phyloP scores from a whole-genome alignment of 2,113 vertebrate species.

The Saimiri boliviensis region DNA sequence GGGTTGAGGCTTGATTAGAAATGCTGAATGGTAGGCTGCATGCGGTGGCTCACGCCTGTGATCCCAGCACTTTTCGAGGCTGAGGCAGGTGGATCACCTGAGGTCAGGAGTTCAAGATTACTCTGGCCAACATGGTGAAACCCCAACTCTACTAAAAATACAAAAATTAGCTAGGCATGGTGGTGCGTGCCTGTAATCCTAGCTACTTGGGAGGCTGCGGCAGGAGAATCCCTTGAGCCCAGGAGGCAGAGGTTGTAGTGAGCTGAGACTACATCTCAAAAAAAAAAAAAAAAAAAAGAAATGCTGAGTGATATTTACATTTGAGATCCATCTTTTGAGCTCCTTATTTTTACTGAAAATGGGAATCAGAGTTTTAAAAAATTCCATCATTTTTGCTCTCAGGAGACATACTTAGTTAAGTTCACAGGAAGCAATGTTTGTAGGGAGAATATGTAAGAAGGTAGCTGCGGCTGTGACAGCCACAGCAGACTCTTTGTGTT shows the following conservation, averaged over 20 bases:
- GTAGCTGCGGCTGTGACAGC: neutral
- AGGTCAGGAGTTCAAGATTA: too few species aligned
- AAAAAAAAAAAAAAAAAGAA: neutral
- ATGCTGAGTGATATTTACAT: slow-evolving; percentile 37
- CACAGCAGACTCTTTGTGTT: neutral
- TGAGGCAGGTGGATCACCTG: too few species aligned
- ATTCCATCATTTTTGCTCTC: slow-evolving; percentile 12
- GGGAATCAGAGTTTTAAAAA: slow-evolving; percentile 37
- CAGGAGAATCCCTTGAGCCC: too few species aligned
- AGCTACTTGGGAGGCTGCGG: too few species aligned
- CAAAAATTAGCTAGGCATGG: too few species aligned
- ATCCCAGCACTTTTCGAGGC: too few species aligned
- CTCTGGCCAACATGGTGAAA: too few species aligned
- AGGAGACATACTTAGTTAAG: slow-evolving; percentile 18
- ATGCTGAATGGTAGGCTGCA: neutral
- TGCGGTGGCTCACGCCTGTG: too few species aligned
- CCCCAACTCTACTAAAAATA: too few species aligned
- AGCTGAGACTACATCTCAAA: too few species aligned
- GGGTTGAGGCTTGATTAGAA: slow-evolving; percentile 32
- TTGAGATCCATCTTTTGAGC: slow-evolving; percentile 18
- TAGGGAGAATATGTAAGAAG: neutral
- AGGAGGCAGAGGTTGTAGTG: too few species aligned
- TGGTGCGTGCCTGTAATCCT: too few species aligned
- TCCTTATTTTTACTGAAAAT: slow-evolving; percentile 36
- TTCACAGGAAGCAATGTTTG: neutral